Percentiles rank a stretch among this genome's conserved stretches.
phyloP scores from a whole-genome alignment of 1,140 invertebrate genomes.

The Caenorhabditis latens region DNA sequence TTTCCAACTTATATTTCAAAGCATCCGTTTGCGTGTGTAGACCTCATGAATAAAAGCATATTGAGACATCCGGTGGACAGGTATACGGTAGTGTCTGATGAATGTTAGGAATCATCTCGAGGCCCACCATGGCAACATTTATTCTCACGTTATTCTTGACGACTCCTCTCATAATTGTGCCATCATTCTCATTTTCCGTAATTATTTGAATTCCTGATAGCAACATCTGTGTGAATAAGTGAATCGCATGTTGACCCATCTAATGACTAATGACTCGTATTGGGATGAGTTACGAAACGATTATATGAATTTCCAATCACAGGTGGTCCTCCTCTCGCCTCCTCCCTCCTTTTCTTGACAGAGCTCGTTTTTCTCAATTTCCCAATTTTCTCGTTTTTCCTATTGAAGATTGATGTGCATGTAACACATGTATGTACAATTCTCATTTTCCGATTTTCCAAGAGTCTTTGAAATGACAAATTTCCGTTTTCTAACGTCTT shows the following conservation, averaged over 20 bases:
- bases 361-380: neutral
- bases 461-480: conserved; percentile 54
- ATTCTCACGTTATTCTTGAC: conserved; percentile 15
- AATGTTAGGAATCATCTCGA: neutral
- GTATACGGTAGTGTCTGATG: conserved; percentile 50
- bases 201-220: conserved; percentile 52
- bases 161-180: conserved; percentile 7
- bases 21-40: conserved; percentile 33
- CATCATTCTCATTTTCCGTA: neutral
- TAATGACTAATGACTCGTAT: conserved; percentile 38
- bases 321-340: conserved; percentile 2
- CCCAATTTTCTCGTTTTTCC: neutral
- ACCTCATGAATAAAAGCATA: conserved; percentile 51
- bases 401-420: conserved; percentile 50
- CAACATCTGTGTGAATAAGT: conserved; percentile 43
- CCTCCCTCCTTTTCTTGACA: neutral
- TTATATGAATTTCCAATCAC: conserved; percentile 47
- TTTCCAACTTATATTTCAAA: conserved; percentile 36
- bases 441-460: conserved; percentile 34
- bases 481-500: conserved; percentile 51
- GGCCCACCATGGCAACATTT: conserved; percentile 1
- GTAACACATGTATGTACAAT: conserved; percentile 54
- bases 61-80: conserved; percentile 52
- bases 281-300: neutral
- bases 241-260: neutral